phyloP scores from a whole-genome alignment of 2,113 vertebrate genomes.

The Rhombomys opimus region DNA sequence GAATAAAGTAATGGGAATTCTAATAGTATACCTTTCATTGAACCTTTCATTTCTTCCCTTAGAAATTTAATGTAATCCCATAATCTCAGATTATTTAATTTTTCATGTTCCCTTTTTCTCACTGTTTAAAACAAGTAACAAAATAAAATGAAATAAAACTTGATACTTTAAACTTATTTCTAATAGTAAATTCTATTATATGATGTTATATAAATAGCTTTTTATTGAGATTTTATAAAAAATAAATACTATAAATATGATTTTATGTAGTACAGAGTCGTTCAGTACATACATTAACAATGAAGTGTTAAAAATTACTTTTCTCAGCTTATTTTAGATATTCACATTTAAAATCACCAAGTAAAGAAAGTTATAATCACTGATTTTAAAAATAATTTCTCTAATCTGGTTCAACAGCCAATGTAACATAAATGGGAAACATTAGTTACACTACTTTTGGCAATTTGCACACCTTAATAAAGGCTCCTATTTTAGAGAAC shows the following conservation, averaged over 20 bases:
- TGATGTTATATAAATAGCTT: constrained; percentile 65
- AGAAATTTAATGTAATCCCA: constrained; percentile 66
- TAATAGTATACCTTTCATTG: constrained; percentile 66
- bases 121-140: constrained; percentile 59
- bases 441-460: constrained; percentile 72
- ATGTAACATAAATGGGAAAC: constrained; percentile 73
- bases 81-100: constrained; percentile 67
- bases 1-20: constrained; percentile 75
- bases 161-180: constrained; percentile 28
- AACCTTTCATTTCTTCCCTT: constrained; percentile 26
- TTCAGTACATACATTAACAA: constrained; percentile 27
- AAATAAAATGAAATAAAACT: constrained; percentile 71
- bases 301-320: constrained; percentile 39
- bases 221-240: constrained; percentile 66
- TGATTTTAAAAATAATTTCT: constrained; percentile 62
- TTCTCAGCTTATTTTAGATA: background rate
- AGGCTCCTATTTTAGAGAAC: constrained; percentile 70
- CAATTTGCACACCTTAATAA: constrained; percentile 81
- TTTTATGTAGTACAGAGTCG: background rate
- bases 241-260: constrained; percentile 68
- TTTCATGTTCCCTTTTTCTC: constrained; percentile 63
- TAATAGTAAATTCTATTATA: constrained; percentile 59
- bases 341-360: constrained; percentile 20
- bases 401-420: constrained; percentile 66
- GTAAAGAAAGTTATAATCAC: constrained; percentile 49